Evolutionary conservation across 2,888 invertebrate genomes (phyloP).

Genomic region (Elegia similella): DNA sequence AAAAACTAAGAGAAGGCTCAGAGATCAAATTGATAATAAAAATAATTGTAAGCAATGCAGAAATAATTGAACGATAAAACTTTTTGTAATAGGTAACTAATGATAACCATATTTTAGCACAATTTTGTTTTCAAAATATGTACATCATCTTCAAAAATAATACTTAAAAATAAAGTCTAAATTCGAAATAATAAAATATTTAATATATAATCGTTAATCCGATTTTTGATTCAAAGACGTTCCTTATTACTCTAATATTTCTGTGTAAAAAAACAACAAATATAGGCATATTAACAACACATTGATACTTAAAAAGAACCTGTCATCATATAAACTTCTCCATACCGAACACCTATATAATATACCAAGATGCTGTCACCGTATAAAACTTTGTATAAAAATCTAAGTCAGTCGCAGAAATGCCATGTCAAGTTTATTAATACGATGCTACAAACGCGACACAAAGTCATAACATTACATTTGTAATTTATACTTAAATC

Average conservation of each 20-base stretch:
- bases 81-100: no score
- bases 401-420: conserved; percentile 1
- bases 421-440: not conserved
- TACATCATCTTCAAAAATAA: not conserved
- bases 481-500: no score
- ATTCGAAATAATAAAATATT: not conserved
- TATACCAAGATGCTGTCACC: conserved; percentile 2
- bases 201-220: not conserved
- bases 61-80: no score
- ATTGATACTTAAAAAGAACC: not conserved
- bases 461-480: not conserved
- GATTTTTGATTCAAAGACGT: not conserved
- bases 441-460: not conserved
- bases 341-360: conserved; percentile 1
- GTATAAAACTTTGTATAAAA: not conserved
- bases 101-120: no score
- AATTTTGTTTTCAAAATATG: not conserved
- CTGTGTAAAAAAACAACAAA: not conserved
- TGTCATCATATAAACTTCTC: not conserved
- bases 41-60: no score
- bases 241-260: not conserved
- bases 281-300: not conserved
- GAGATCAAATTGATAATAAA: no score
- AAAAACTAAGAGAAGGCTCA: no score
- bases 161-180: not conserved